Percentiles rank a stretch among this genome's conserved stretches.
Evolutionary conservation across 2,888 invertebrate species (phyloP).

Genomic region (Synergus japonicus): DNA sequence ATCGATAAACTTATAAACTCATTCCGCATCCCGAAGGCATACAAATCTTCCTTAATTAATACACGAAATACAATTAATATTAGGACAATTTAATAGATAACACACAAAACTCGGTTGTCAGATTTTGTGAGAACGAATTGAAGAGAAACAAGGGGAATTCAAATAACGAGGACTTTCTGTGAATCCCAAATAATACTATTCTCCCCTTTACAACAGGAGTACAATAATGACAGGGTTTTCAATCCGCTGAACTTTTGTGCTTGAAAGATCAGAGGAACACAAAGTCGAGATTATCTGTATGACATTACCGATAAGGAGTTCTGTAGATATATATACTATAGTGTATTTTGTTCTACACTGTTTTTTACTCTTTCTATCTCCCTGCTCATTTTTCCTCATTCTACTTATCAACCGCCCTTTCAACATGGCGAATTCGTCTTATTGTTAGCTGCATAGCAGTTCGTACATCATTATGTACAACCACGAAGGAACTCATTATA

Average conservation of each 20-base stretch:
- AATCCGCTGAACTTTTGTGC: constrained; percentile 24
- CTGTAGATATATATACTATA: background rate
- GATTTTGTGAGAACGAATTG: background rate
- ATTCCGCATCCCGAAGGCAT: too few species aligned
- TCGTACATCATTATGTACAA: background rate
- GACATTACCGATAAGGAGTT: constrained; percentile 15
- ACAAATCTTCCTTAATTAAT: background rate
- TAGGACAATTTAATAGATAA: background rate
- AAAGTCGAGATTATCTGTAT: constrained; percentile 20
- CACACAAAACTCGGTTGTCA: background rate
- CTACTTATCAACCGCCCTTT: constrained; percentile 9
- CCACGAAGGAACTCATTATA: background rate
- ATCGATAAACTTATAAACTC: too few species aligned
- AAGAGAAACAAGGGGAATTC: background rate
- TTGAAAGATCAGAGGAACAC: constrained; percentile 12
- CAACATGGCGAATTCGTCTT: background rate
- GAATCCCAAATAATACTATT: background rate
- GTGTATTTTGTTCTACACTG: background rate
- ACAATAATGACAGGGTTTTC: constrained; percentile 19
- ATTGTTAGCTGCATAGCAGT: background rate
- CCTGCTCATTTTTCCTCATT: constrained; percentile 29
- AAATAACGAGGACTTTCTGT: background rate
- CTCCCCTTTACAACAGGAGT: background rate
- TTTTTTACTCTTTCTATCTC: background rate
- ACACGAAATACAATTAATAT: background rate